phyloP scores from a whole-genome alignment of 2,888 invertebrate species.

The Ceriagrion tenellum region DNA sequence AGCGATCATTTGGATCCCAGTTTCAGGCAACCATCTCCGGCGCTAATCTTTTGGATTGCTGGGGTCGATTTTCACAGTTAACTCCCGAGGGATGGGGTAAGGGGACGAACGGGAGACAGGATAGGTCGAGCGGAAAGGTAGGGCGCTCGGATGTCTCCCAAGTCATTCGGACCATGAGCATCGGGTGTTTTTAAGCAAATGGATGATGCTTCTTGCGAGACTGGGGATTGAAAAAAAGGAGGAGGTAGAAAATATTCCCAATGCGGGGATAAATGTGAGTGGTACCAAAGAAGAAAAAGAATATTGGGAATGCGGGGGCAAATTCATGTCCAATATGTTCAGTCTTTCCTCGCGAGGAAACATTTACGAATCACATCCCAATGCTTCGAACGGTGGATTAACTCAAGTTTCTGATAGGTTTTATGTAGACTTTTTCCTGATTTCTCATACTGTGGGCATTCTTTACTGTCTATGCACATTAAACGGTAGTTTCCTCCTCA shows the following conservation, averaged over 20 bases:
- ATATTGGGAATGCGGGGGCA: neutral
- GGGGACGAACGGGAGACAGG: neutral
- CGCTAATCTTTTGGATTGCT: neutral
- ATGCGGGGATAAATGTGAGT: neutral
- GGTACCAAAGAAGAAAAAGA: neutral
- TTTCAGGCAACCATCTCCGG: neutral
- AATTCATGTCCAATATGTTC: neutral
- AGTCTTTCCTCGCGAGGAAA: neutral
- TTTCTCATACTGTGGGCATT: too few species aligned
- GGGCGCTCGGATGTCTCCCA: neutral
- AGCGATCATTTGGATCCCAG: neutral
- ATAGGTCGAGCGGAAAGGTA: too few species aligned
- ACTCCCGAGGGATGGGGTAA: neutral
- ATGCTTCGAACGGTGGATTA: neutral
- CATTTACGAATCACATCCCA: neutral
- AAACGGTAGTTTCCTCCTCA: too few species aligned
- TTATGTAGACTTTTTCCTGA: too few species aligned
- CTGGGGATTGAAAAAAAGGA: neutral
- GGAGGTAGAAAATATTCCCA: neutral
- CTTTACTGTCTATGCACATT: too few species aligned
- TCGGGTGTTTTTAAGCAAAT: constrained; percentile 9
- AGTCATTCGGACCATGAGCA: neutral
- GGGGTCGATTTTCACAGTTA: neutral
- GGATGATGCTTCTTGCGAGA: neutral
- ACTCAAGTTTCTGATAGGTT: neutral